Conservation (phyloP, 2,888 invertebrate species). For the Ophion ellenae region DNA sequence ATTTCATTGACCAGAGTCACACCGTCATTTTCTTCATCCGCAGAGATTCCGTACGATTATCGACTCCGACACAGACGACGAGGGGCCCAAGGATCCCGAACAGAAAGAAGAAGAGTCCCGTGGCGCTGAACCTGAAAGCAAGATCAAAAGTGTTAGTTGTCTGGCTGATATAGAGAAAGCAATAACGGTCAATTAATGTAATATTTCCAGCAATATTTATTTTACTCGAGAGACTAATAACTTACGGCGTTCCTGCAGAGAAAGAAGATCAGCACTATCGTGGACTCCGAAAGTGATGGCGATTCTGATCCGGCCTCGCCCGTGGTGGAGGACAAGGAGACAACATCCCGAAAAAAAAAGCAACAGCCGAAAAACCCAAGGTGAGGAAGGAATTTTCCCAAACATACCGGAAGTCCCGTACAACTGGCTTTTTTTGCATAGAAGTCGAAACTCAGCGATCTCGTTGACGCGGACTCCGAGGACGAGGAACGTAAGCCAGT, state of each 20-base stretch:
- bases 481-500: constrained; percentile 51
- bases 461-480: constrained; percentile 75
- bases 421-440: constrained; percentile 41
- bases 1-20: background rate
- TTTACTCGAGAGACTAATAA: background rate
- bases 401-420: background rate
- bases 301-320: constrained; percentile 11
- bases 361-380: background rate
- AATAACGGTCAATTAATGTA: background rate
- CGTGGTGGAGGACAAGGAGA: constrained; percentile 5
- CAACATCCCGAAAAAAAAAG: background rate
- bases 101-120: background rate
- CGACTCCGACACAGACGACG: constrained; percentile 16
- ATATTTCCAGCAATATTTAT: background rate
- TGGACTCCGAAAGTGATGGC: constrained; percentile 42
- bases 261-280: constrained; percentile 24
- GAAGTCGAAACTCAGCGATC: constrained; percentile 67
- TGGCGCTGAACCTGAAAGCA: background rate
- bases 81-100: constrained; percentile 1
- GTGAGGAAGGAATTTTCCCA: background rate
- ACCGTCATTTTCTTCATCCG: background rate
- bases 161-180: background rate
- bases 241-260: background rate
- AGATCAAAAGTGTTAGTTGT: constrained; percentile 28
- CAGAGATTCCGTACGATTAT: constrained; percentile 18